Evolutionary conservation across 1,140 invertebrate genomes (phyloP), one percentile per base, ranked within the genome.

Genomic region (Parapsyche elsis): DNA sequence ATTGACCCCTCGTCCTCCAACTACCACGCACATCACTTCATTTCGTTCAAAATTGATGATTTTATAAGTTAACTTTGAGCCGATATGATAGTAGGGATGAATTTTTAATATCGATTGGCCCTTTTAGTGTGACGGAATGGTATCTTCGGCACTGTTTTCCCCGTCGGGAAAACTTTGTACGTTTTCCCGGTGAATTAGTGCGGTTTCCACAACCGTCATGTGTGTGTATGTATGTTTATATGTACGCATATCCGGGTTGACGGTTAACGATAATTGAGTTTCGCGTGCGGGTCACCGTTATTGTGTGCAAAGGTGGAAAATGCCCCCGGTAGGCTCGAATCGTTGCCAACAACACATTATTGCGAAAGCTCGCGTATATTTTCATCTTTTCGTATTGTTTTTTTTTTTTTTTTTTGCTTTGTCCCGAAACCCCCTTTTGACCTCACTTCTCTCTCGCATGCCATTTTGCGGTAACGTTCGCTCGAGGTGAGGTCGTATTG

Each of bases 251-350:
- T 53, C 10, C 16, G 16, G 10, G 16, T 53, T 53, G 49, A 53
- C 57, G 57, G 16, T 21, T 61, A 61, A 61, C 57, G 57, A 61
- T 61, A 61, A 61, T 61, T 61, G 57, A 61, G 57, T 61, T 61
- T 61, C 57, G 57, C 57, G 57, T 9, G n/a, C 57, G 57, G 57
- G 57, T 61, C 57, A 61, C 57, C 57, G 16, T 61, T 61, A 61
- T 61, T 61, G 57, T 61, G 57, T 61, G 57, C 57, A 61, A 61
- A 61, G 57, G 57, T 61, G 57, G 14, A 19, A 57, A 61, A 9
- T 61, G 7, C 57, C 1, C 30, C 7, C 57, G n/a, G 14, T 21
- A 21, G 57, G 57, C 57, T 16, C 2, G 9, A 61, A 19, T 61
- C 16, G 57, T 61, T 16, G 21, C 16, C 57, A 19, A 19, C 57